phyloP scores from a whole-genome alignment of 2,888 invertebrate genomes.

The Chymomyza procnemis region DNA sequence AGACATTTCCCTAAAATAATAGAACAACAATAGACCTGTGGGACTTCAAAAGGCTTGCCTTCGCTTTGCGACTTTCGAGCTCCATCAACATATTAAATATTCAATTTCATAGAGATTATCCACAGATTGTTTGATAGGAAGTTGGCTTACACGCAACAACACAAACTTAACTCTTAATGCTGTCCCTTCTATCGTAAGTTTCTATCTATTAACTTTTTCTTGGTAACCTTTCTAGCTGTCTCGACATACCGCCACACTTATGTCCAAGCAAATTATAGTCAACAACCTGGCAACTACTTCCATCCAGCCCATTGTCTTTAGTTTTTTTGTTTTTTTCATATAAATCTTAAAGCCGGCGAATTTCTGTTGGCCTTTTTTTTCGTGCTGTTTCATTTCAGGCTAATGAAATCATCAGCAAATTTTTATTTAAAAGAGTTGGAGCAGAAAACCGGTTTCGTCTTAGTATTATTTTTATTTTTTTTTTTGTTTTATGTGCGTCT shows the following conservation, averaged over 20 bases:
- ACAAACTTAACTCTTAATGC: background rate
- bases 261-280: background rate
- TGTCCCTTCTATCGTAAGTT: background rate
- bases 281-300: background rate
- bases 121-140: background rate
- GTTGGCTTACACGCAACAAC: background rate
- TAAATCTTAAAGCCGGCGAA: background rate
- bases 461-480: constrained; percentile 4
- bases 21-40: no score
- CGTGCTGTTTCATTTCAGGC: constrained; percentile 19
- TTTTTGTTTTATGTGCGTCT: constrained; percentile 19
- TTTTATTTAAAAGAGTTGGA: constrained; percentile 29
- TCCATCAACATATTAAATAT: no score
- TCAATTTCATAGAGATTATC: no score
- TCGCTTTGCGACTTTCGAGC: no score
- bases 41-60: no score
- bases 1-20: no score
- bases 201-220: background rate
- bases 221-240: background rate
- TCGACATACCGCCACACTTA: background rate
- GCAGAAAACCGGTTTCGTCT: constrained; percentile 39
- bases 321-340: background rate
- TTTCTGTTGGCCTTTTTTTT: background rate
- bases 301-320: background rate
- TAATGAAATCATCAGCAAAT: constrained; percentile 59